phyloP scores from a whole-genome alignment of 2,113 vertebrate genomes.

The Pavo muticus region DNA sequence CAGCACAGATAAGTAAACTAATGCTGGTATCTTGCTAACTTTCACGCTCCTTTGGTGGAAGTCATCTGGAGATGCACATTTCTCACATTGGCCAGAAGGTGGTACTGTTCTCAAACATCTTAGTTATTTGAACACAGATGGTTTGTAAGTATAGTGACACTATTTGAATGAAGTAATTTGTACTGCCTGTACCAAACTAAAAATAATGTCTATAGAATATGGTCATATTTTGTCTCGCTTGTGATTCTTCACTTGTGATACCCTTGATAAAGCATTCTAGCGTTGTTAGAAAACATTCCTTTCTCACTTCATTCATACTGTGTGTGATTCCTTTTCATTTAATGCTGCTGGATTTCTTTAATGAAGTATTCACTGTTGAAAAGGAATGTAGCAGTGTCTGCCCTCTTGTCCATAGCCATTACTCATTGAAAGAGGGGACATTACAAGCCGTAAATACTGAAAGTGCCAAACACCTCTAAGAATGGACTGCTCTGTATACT shows the following conservation, averaged over 20 bases:
- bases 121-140: constrained; percentile 6
- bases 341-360: neutral
- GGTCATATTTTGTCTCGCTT: neutral
- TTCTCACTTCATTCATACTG: neutral
- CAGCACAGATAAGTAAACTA: neutral
- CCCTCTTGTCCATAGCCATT: neutral
- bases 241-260: neutral
- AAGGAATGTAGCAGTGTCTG: neutral
- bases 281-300: neutral
- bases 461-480: neutral
- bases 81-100: constrained; percentile 4
- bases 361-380: neutral
- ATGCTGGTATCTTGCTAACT: neutral
- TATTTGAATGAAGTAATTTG: neutral
- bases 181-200: constrained; percentile 21
- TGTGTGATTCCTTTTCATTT: neutral
- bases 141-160: neutral
- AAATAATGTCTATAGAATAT: constrained; percentile 3
- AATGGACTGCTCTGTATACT: neutral
- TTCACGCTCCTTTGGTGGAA: neutral
- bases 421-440: neutral
- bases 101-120: constrained; percentile 26
- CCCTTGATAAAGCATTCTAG: neutral
- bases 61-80: neutral
- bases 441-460: neutral